Percentiles rank a stretch among this genome's conserved stretches.
These are phyloP conservation scores for Drosophila varians DNA, from an alignment of 1,140 invertebrate genomes.

Conservation along the genomic window DNA sequence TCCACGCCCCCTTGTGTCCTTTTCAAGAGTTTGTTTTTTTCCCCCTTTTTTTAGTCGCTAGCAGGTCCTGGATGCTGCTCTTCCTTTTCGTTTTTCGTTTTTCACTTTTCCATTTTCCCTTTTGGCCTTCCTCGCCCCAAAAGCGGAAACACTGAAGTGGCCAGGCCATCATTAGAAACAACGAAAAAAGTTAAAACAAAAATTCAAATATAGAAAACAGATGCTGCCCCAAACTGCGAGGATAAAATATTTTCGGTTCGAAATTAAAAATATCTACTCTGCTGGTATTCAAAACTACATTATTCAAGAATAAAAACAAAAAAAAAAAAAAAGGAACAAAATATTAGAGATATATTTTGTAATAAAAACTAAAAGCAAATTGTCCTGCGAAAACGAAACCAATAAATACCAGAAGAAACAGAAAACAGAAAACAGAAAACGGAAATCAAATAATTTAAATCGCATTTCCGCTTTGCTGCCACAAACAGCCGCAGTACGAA, in stretches of 20 bases:
- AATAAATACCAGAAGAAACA: neutral
- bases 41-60: neutral
- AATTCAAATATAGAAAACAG: neutral
- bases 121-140: conserved; percentile 17
- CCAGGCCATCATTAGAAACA: conserved; percentile 74
- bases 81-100: conserved; percentile 25
- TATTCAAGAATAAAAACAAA: no score
- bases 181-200: conserved; percentile 17
- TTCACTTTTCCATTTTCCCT: conserved; percentile 21
- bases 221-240: neutral
- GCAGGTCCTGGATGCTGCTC: conserved; percentile 28
- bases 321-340: neutral
- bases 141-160: conserved; percentile 71
- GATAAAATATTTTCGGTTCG: no score
- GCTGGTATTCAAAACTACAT: no score
- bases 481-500: conserved; percentile 54
- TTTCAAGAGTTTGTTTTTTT: neutral
- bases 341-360: no score
- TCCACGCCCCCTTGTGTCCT: conserved; percentile 15
- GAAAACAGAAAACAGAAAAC: conserved; percentile 74
- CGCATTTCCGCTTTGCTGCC: conserved; percentile 75
- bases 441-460: conserved; percentile 82
- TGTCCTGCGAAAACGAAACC: neutral
- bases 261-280: no score
- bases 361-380: conserved; percentile 2